Evolutionary conservation across 1,140 invertebrate genomes (phyloP), one percentile per base, ranked within the genome.

Genomic region (Temnothorax longispinosus): DNA sequence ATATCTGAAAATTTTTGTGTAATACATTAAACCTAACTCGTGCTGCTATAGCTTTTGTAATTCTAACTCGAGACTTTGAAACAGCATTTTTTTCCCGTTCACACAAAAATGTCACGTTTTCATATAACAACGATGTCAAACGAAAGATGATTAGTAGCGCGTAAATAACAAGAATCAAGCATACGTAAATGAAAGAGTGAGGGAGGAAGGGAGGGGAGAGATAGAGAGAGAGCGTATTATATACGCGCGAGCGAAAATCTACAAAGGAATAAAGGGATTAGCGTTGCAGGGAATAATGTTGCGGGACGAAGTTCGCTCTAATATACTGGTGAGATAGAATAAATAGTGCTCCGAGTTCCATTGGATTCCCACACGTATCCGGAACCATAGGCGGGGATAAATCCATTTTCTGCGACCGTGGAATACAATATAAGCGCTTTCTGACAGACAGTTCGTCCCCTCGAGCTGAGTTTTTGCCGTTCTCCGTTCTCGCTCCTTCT

Each of bases 401-500:
- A 94, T 94, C 92, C 93, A 94, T 94, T 94, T 93, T 91, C 89
- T 92, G 91, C 91, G 92, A 76, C 78, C 67, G 84, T 62, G 87
- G 91, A 93, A 94, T 94, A 94, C 92, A 89, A 90, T 93, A 94
- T 93, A 93, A 93, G 92, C 80, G 87, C 81, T 89, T 69, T 90
- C 89, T 93, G 67, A 82, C 78, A 82, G 78, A 82, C 91, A 89
- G 76, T 71, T 60, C 71, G 76, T 87, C 85, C 88, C 87, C 87
- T 91, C 82, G 74, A 62, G 78, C 89, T 69, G 54, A 82, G 67
- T 90, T 87, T 90, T 89, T 87, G 84, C 75, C 80, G 18, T 86
- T 89, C 69, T 84, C 77, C 80, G 52, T 85, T 88, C 72, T 80
- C 35, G 52, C 80, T 72, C 44, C 38, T 71, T 35, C 65, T 65